Evolutionary conservation across 2,113 vertebrate genomes (phyloP).

Genomic region (Erythrolamprus reginae): DNA sequence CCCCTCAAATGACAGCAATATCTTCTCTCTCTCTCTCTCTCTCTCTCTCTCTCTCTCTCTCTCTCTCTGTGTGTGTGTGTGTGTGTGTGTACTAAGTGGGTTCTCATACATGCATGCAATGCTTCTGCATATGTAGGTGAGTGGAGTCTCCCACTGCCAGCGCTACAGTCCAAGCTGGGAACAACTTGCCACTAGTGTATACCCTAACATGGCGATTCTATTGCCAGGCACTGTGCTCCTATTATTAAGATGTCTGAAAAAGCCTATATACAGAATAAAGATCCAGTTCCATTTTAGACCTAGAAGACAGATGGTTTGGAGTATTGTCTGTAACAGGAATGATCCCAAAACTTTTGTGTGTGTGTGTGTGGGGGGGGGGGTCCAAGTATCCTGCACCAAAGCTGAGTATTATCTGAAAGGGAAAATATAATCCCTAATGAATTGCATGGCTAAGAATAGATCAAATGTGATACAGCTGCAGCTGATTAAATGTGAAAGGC

Average conservation of each 20-base stretch:
- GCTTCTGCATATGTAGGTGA: no score
- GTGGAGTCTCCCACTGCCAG: no score
- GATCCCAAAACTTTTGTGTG: background rate
- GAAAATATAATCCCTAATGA: background rate
- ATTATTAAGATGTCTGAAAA: background rate
- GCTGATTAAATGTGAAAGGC: background rate
- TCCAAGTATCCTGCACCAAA: background rate
- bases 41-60: no score
- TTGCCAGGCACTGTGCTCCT: background rate
- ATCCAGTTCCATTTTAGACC: background rate
- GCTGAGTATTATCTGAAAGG: background rate
- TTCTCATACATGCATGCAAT: no score
- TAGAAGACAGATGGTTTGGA: background rate
- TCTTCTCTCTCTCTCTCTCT: no score
- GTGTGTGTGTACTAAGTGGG: no score
- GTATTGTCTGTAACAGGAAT: background rate
- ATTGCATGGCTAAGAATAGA: background rate
- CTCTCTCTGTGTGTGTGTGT: no score
- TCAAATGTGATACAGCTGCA: background rate
- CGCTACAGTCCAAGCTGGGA: no score
- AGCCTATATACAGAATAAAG: background rate
- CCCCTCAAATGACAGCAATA: no score
- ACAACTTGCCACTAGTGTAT: no score
- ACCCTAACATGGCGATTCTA: background rate
- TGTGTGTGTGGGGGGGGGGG: background rate